A percentile compares a stretch with the other conserved stretches of the same genome.
phyloP scores from a whole-genome alignment of 2,113 vertebrate species.

The Rhinolophus ferrumequinum region DNA sequence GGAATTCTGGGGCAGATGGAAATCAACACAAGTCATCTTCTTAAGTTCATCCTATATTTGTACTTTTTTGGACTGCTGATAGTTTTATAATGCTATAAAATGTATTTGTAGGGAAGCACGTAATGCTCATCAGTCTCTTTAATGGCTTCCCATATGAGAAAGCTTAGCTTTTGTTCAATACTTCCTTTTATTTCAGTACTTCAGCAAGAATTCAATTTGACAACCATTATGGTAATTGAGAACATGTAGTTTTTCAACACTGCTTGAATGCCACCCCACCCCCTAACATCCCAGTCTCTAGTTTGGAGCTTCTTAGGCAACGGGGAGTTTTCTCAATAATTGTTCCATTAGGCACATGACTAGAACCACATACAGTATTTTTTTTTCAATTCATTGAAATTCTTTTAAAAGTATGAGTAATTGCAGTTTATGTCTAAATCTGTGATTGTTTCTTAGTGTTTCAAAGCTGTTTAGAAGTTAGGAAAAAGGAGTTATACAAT shows the following conservation, averaged over 20 bases:
- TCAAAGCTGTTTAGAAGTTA: slow-evolving; percentile 5
- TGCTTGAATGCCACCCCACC: not conserved
- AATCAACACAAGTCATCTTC: not conserved
- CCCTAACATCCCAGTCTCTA: not conserved
- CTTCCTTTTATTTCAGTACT: slow-evolving; percentile 14
- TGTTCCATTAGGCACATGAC: not conserved
- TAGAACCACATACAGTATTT: not conserved
- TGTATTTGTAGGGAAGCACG: not conserved
- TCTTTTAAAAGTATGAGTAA: not conserved
- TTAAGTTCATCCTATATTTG: not conserved
- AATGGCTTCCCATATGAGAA: slow-evolving; percentile 39
- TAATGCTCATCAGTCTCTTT: not conserved
- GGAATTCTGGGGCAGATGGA: not conserved
- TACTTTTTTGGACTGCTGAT: not conserved
- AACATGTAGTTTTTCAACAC: not conserved
- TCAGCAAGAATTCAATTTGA: slow-evolving; percentile 22
- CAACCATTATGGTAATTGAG: not conserved
- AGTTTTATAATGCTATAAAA: slow-evolving; percentile 7
- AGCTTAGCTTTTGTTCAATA: slow-evolving; percentile 15
- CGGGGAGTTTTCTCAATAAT: not conserved
- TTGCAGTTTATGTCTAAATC: not conserved
- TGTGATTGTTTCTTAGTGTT: not conserved
- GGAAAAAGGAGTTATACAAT: not conserved
- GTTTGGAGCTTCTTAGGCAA: not conserved
- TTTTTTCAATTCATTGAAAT: not conserved